Conservation (phyloP, 2,888 invertebrate species). For the Trichogramma dendrolimi region DNA sequence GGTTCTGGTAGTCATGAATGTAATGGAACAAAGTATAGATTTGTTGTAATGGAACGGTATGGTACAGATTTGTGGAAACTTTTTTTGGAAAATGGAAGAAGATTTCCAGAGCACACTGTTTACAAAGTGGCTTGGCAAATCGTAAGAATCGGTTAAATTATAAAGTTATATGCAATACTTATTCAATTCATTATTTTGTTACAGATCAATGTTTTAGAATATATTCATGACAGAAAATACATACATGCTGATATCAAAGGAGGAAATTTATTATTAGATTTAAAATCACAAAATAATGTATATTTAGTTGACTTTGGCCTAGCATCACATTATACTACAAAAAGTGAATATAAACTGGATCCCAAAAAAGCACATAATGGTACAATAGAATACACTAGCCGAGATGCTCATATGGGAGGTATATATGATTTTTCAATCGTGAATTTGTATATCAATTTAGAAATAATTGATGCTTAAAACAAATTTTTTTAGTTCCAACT, state of each 20-base stretch:
- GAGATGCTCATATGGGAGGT: conserved; percentile 89
- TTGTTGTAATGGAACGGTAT: conserved; percentile 84
- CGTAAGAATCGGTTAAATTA: conserved; percentile 54
- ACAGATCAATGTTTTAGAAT: conserved; percentile 84
- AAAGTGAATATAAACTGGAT: conserved; percentile 77
- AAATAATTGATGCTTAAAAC: background rate
- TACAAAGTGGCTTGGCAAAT: conserved; percentile 80
- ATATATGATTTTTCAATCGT: conserved; percentile 6
- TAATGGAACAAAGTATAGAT: conserved; percentile 77
- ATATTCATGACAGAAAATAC: conserved; percentile 85
- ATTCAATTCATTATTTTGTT: conserved; percentile 31
- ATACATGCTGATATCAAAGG: conserved; percentile 96
- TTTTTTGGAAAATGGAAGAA: conserved; percentile 63
- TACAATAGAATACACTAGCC: conserved; percentile 92
- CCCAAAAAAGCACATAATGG: conserved; percentile 93
- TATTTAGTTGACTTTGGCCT: conserved; percentile 93
- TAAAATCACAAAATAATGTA: conserved; percentile 65
- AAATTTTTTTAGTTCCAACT: conserved; percentile 61
- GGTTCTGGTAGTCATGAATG: conserved; percentile 79
- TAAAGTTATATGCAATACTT: conserved; percentile 6
- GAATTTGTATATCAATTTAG: background rate
- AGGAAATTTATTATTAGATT: conserved; percentile 81
- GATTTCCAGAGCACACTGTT: conserved; percentile 70
- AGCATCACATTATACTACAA: conserved; percentile 71
- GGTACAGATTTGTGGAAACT: conserved; percentile 80